These are phyloP conservation scores for Serrognathus titanus DNA, from an alignment of 2,888 invertebrate species.

Conservation along the genomic window DNA sequence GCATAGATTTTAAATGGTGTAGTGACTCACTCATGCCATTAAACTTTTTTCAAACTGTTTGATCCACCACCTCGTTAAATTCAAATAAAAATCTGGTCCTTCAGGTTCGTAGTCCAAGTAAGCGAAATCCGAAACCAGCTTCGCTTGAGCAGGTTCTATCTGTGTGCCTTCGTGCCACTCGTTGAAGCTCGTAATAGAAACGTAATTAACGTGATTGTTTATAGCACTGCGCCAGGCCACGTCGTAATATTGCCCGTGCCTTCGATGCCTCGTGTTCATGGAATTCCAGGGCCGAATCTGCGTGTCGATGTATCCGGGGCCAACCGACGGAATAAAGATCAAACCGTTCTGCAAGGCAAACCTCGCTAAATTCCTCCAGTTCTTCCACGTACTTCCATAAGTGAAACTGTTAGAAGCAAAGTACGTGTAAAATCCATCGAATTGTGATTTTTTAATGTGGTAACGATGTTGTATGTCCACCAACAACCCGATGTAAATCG, in stretches of 20 bases:
- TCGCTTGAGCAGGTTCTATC: constrained; percentile 62
- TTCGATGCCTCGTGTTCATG: constrained; percentile 52
- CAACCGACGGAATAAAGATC: constrained; percentile 65
- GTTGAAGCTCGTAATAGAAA: constrained; percentile 69
- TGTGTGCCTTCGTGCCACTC: constrained; percentile 76
- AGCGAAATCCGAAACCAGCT: constrained; percentile 42
- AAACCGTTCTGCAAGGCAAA: constrained; percentile 58
- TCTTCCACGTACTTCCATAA: constrained; percentile 59
- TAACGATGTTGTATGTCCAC: constrained; percentile 54
- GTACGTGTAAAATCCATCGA: constrained; percentile 62
- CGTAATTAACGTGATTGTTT: constrained; percentile 53
- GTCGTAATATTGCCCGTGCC: constrained; percentile 62
- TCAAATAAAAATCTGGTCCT: constrained; percentile 59
- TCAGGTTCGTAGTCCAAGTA: constrained; percentile 62
- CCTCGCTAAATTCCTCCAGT: constrained; percentile 49
- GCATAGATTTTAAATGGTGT: too few species aligned
- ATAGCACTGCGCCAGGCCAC: constrained; percentile 61
- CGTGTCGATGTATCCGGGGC: constrained; percentile 68
- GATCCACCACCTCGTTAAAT: constrained; percentile 61
- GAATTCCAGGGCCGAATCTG: constrained; percentile 60
- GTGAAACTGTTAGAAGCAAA: constrained; percentile 61
- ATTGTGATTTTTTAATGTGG: constrained; percentile 52
- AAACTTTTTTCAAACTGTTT: constrained; percentile 46
- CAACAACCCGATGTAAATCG: constrained; percentile 56
- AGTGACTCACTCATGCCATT: neutral